Percentiles rank a stretch among this genome's conserved stretches.
phyloP scores from a whole-genome alignment of 2,888 invertebrate species.

The Palloptera scutellata region DNA sequence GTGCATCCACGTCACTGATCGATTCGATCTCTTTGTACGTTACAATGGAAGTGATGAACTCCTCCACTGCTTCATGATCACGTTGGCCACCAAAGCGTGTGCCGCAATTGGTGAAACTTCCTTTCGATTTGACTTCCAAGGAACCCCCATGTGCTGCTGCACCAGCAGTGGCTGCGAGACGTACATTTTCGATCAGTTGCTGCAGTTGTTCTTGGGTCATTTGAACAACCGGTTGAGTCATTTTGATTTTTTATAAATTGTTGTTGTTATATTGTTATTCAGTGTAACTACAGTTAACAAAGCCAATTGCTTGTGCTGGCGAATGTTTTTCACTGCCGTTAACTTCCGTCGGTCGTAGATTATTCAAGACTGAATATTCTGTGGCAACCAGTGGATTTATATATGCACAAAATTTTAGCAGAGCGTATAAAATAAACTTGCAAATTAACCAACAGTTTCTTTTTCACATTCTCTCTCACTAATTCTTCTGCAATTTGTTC shows the following conservation, averaged over 20 bases:
- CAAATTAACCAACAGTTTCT: too few species aligned
- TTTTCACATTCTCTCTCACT: too few species aligned
- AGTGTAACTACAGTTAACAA: conserved; percentile 17
- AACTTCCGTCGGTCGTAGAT: conserved; percentile 12
- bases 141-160: conserved; percentile 31
- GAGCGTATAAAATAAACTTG: too few species aligned
- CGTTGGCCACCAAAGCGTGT: conserved; percentile 53
- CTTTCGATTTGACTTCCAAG: conserved; percentile 44
- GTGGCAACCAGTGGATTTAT: neutral
- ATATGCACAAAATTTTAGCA: too few species aligned
- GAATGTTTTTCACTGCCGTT: conserved; percentile 18
- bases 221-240: conserved; percentile 33
- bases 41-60: conserved; percentile 53
- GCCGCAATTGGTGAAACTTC: conserved; percentile 53
- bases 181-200: conserved; percentile 54
- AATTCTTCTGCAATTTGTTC: too few species aligned
- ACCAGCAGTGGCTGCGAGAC: conserved; percentile 41
- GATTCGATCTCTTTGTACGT: conserved; percentile 57
- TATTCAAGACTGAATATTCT: conserved; percentile 12
- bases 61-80: conserved; percentile 57
- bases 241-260: conserved; percentile 3
- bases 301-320: conserved; percentile 21
- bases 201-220: conserved; percentile 58
- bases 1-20: conserved; percentile 56
- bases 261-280: conserved; percentile 4